Evolutionary conservation across 2,888 invertebrate genomes (phyloP), one percentile per base, ranked within the genome.

Genomic region (Tenthredo livida): DNA sequence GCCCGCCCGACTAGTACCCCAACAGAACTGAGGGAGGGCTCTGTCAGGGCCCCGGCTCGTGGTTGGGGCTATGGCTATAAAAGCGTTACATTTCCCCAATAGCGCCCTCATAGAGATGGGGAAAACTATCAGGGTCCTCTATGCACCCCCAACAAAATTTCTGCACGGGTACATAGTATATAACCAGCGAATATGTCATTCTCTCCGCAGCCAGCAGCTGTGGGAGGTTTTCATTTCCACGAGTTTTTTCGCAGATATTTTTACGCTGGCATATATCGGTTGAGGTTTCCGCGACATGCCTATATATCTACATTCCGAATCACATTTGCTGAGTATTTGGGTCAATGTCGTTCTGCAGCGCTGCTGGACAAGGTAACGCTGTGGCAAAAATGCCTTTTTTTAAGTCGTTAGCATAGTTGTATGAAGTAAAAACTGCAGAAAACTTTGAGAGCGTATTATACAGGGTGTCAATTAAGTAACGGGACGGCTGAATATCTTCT

Each of bases 191-290:
- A 72, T 40, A 72, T 72, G 72, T 72, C n/a, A 37, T 72, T 21
- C 37, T 72, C 40, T n/a, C n/a, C 72, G 21, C 72, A 72, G 72
- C 72, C n/a, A 43, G 21, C 72, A 72, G 72, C 72, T 73, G 43
- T n/a, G 43, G 43, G 72, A 2, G 72, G 40, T 43, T 21, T 73
- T 43, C 6, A 43, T 43, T 73, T 21, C 72, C 72, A 73, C 4
- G 72, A 73, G 72, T 43, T 73, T 73, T 47, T 67, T 25, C 43
- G 40, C 21, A 21, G 43, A 43, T 25, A 73, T 73, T 25, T 43
- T 21, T 73, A 12, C 2, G 9, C 72, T 61, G 61, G 61, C 25
- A 25, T 61, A 37, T 33, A 73, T 73, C 12, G 72, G 21, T 73
- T 43, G 21, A 43, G 43, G 43, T 73, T 43, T 43, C 15, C 21